A percentile compares a stretch with the other conserved stretches of the same genome.
These are phyloP conservation scores for Toxotes jaculatrix DNA, from an alignment of 2,113 vertebrate genomes.

Conservation along the genomic window DNA sequence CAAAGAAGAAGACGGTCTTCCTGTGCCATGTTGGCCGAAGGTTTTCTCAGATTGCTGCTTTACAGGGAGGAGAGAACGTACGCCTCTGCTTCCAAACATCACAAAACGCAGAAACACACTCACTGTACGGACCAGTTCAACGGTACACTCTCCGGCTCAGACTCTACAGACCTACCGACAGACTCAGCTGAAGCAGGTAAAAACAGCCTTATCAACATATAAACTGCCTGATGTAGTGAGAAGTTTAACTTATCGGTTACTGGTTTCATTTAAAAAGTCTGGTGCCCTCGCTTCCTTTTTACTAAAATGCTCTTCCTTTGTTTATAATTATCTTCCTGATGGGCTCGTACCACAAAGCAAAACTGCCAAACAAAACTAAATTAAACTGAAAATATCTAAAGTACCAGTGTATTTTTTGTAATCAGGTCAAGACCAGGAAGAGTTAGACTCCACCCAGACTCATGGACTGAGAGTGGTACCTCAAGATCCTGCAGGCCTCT, in stretches of 20 bases:
- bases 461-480: slow-evolving; percentile 35
- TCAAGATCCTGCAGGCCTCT: slow-evolving; percentile 52
- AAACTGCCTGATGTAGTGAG: neutral
- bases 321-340: neutral
- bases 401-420: slow-evolving; percentile 17
- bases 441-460: slow-evolving; percentile 1
- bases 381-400: neutral
- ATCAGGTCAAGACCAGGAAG: slow-evolving; percentile 49
- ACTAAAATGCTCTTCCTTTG: slow-evolving; percentile 7
- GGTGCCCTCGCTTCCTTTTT: neutral
- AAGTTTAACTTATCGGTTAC: neutral
- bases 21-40: slow-evolving; percentile 78
- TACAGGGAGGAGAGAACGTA: slow-evolving; percentile 71
- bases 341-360: neutral
- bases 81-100: slow-evolving; percentile 19
- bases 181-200: slow-evolving; percentile 65
- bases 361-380: neutral
- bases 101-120: slow-evolving; percentile 8
- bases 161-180: neutral
- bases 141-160: neutral
- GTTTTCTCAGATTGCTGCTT: slow-evolving; percentile 71
- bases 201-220: neutral
- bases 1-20: neutral
- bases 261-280: neutral
- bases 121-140: neutral